Percentiles rank a stretch among this genome's conserved stretches.
Evolutionary conservation across 2,888 invertebrate species (phyloP).

Genomic region (Lobophora halterata): DNA sequence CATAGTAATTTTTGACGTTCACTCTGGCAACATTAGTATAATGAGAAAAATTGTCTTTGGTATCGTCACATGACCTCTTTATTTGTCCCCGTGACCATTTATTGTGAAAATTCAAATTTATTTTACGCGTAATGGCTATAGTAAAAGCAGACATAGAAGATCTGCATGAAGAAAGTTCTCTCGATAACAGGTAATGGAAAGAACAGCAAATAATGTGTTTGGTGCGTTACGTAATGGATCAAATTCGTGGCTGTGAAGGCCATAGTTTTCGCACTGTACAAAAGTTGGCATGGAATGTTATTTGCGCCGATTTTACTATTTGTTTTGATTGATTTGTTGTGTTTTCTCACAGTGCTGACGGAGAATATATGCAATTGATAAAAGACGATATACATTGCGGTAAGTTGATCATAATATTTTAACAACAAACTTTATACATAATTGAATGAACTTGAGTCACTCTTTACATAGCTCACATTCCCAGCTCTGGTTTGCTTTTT

Average conservation of each 20-base stretch:
- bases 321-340: slow-evolving; percentile 29
- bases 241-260: slow-evolving; percentile 62
- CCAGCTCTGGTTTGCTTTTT: no score
- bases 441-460: no score
- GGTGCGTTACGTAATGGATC: slow-evolving; percentile 64
- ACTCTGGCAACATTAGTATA: slow-evolving; percentile 16
- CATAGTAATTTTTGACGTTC: not conserved
- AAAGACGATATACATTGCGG: slow-evolving; percentile 69
- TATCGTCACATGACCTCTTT: slow-evolving; percentile 85
- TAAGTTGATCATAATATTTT: no score
- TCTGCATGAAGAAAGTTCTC: slow-evolving; percentile 81
- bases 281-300: slow-evolving; percentile 59
- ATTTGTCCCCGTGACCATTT: slow-evolving; percentile 87
- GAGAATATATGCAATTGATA: slow-evolving; percentile 66
- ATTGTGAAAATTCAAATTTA: slow-evolving; percentile 84
- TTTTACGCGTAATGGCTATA: slow-evolving; percentile 76
- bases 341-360: slow-evolving; percentile 70
- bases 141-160: slow-evolving; percentile 79
- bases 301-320: slow-evolving; percentile 34
- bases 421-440: no score
- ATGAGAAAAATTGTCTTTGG: slow-evolving; percentile 48
- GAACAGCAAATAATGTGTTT: slow-evolving; percentile 26
- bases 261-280: slow-evolving; percentile 52
- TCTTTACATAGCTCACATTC: no score
- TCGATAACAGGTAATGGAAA: slow-evolving; percentile 81